A percentile compares a stretch with the other conserved stretches of the same genome.
Conservation (phyloP, 2,888 invertebrate species). For the Plebejus anna region DNA sequence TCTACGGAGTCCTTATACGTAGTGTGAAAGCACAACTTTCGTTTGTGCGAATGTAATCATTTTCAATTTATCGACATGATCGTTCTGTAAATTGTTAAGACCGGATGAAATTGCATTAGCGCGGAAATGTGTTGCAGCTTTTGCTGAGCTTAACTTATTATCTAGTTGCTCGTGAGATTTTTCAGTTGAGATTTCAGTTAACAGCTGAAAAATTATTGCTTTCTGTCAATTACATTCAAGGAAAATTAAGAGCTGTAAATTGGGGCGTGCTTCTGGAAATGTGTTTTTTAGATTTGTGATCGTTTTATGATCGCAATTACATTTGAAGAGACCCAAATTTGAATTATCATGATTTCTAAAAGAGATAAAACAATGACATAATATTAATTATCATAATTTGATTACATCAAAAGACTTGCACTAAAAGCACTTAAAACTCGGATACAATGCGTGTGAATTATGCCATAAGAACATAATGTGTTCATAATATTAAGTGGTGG, state of each 20-base stretch:
- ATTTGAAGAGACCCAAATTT: no score
- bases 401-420: not conserved
- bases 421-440: not conserved
- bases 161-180: constrained; percentile 12
- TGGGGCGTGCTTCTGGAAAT: not conserved
- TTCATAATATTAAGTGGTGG: constrained; percentile 36
- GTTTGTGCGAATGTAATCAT: constrained; percentile 26
- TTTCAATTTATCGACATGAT: constrained; percentile 22
- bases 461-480: constrained; percentile 13
- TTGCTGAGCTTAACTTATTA: constrained; percentile 3
- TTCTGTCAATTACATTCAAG: not conserved
- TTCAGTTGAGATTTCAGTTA: not conserved
- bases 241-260: not conserved
- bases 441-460: not conserved
- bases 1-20: constrained; percentile 49
- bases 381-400: not conserved
- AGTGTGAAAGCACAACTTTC: constrained; percentile 30
- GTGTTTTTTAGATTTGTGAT: not conserved
- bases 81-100: constrained; percentile 15
- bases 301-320: not conserved
- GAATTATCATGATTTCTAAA: no score
- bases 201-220: not conserved
- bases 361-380: no score
- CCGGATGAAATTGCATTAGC: constrained; percentile 1
- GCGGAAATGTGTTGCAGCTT: constrained; percentile 4